Conservation (phyloP, 2,113 vertebrate species). For the Piprites chloris region DNA sequence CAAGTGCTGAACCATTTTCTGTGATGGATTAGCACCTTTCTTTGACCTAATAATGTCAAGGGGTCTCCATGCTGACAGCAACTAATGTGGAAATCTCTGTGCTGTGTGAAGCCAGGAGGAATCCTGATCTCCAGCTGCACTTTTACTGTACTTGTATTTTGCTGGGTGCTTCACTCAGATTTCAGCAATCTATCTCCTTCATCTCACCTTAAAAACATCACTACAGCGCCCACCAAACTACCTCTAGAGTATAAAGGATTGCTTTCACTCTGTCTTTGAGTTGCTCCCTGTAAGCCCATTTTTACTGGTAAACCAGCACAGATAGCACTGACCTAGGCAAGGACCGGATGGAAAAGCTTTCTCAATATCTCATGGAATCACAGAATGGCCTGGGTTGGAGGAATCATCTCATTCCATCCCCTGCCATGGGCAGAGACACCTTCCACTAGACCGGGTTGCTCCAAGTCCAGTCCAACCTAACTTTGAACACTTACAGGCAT, state of each 20-base stretch:
- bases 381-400: not conserved
- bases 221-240: not conserved
- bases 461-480: not conserved
- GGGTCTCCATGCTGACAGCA: conserved; percentile 46
- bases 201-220: not conserved
- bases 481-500: not conserved
- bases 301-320: not conserved
- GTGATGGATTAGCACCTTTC: conserved; percentile 58
- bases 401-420: not conserved
- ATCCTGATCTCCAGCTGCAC: not conserved
- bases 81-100: not conserved
- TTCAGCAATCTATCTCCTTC: not conserved
- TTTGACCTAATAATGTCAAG: conserved; percentile 45
- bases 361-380: not conserved
- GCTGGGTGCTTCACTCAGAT: not conserved
- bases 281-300: not conserved
- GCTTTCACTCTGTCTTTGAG: not conserved
- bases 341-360: not conserved
- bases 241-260: not conserved
- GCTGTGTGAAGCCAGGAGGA: not conserved
- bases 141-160: not conserved
- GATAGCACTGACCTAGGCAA: not conserved
- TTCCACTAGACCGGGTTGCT: not conserved
- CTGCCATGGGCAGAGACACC: not conserved
- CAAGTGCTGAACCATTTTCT: conserved; percentile 21